These are phyloP conservation scores for Daphoenositta chrysoptera DNA, from an alignment of 2,113 vertebrate genomes.

Conservation along the genomic window DNA sequence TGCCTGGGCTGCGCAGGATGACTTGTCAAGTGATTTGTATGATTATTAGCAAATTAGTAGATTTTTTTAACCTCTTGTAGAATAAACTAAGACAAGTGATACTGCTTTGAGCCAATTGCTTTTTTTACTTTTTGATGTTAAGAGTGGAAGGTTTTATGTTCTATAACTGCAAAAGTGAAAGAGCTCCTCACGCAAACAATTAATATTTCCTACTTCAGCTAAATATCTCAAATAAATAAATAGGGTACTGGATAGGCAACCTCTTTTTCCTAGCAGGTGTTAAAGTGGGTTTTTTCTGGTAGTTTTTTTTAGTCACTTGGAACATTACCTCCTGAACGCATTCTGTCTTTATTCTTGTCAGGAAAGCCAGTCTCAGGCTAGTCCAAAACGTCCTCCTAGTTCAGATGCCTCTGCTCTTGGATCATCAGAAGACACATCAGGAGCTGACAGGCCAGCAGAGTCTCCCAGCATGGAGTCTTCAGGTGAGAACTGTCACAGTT, in stretches of 20 bases:
- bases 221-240: neutral
- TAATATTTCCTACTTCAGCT: neutral
- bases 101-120: neutral
- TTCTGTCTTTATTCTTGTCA: neutral
- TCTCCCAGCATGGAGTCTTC: neutral
- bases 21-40: neutral
- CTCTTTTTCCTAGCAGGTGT: neutral
- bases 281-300: neutral
- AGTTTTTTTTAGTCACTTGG: neutral
- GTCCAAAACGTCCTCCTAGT: constrained; percentile 17
- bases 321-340: neutral
- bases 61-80: neutral
- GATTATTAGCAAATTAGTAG: neutral
- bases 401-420: neutral
- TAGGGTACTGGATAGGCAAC: neutral
- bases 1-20: rapidly evolving
- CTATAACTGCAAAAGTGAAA: neutral
- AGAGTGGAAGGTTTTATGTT: rapidly evolving
- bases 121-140: neutral
- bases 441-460: neutral
- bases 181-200: rapidly evolving
- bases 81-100: neutral
- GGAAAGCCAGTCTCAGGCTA: constrained; percentile 54
- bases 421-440: neutral
- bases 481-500: constrained; percentile 42